phyloP scores from a whole-genome alignment of 1,140 invertebrate genomes.

The Lepidurus packardi region DNA sequence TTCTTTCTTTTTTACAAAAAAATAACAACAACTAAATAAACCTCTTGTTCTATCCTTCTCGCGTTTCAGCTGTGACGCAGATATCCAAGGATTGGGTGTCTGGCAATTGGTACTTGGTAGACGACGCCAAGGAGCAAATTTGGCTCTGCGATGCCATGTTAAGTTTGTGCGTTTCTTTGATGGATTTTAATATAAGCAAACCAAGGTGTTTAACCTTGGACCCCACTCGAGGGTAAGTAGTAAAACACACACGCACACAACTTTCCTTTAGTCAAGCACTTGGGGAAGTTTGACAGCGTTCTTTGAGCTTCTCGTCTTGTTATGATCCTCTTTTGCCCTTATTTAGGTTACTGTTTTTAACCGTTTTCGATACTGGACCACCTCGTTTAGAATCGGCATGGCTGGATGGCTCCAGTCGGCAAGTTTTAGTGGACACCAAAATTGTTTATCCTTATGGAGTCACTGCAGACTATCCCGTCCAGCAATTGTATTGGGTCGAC shows the following conservation, averaged over 20 bases:
- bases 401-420: slow-evolving; percentile 56
- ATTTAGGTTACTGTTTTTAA: slow-evolving; percentile 64
- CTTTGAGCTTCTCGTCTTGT: slow-evolving; percentile 24
- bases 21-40: neutral
- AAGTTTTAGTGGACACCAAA: slow-evolving; percentile 51
- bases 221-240: slow-evolving; percentile 60
- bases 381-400: slow-evolving; percentile 57
- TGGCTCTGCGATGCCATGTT: slow-evolving; percentile 62
- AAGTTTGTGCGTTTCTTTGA: slow-evolving; percentile 59
- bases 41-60: slow-evolving; percentile 25
- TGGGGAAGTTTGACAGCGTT: slow-evolving; percentile 17
- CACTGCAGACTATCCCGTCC: slow-evolving; percentile 62
- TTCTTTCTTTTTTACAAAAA: neutral
- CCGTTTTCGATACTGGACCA: slow-evolving; percentile 59
- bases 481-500: slow-evolving; percentile 72
- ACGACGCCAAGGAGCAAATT: slow-evolving; percentile 63
- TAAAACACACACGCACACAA: neutral
- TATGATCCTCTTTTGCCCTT: slow-evolving; percentile 28
- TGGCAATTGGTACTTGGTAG: slow-evolving; percentile 77
- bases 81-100: slow-evolving; percentile 79
- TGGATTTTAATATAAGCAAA: slow-evolving; percentile 63
- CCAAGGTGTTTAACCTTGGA: slow-evolving; percentile 74
- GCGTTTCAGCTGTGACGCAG: slow-evolving; percentile 56
- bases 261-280: slow-evolving; percentile 22
- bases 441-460: slow-evolving; percentile 68